A percentile compares a stretch with the other conserved stretches of the same genome.
These are phyloP conservation scores for Poecilobothrus nobilitatus DNA, from an alignment of 2,888 invertebrate genomes.

Conservation along the genomic window DNA sequence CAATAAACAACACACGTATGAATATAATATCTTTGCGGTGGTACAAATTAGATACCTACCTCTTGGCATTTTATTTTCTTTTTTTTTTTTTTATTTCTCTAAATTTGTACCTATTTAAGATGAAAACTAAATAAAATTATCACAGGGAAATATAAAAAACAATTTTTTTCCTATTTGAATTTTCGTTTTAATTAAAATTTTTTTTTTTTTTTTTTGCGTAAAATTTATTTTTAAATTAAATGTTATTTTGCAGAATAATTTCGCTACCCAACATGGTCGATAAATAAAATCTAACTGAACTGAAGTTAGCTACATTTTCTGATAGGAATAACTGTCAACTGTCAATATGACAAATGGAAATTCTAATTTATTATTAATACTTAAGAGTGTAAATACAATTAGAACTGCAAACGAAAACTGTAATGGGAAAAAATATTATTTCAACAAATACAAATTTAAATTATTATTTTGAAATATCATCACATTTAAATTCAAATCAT, in stretches of 20 bases:
- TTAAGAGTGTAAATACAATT: no score
- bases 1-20: not conserved
- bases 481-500: no score
- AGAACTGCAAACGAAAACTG: no score
- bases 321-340: no score
- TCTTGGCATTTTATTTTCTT: not conserved
- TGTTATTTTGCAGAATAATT: not conserved
- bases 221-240: not conserved
- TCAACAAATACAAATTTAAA: no score
- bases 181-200: not conserved
- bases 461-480: no score
- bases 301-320: not conserved
- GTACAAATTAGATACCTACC: not conserved
- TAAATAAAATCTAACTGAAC: not conserved
- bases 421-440: no score
- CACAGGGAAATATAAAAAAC: not conserved
- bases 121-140: slow-evolving; percentile 3
- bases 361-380: no score
- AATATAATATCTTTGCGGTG: not conserved
- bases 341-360: no score
- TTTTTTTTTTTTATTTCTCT: not conserved
- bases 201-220: not conserved
- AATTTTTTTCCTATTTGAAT: not conserved
- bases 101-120: not conserved
- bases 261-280: slow-evolving; percentile 4